Evolutionary conservation across 1,140 invertebrate genomes (phyloP), one percentile per base, ranked within the genome.

Genomic region (Macrosteles quadrilineatus): DNA sequence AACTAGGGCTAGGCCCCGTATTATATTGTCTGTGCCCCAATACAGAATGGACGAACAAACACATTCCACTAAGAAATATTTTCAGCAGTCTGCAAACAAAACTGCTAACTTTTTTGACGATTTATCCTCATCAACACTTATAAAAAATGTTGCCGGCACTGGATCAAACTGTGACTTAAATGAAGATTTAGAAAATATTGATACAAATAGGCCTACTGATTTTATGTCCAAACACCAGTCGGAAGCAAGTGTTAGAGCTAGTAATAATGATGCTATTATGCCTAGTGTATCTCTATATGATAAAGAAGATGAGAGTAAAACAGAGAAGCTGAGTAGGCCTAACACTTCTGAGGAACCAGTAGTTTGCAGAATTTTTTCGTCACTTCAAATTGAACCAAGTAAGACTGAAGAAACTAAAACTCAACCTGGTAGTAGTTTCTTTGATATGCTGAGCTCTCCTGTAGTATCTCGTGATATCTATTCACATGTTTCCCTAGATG

Each of bases 331-430:
- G n/a, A n/a, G n/a, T n/a, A n/a, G n/a, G 4, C n/a, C 21, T 50
- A 4, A 3, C 6, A 50, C 4, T 9, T 19, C 47, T 11, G 78
- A 78, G 64, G 81, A 83, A 71, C 81, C 82, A 29, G 78, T 80
- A 65, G 79, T 83, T 2, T 83, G 82, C 73, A 77, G 79, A 75
- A 75, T 83, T 66, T 83, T 83, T 74, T 50, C 71, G 0, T 67
- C 70, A 36, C 55, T 47, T 21, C 45, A 73, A 65, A 57, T 50
- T 23, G 25, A 40, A 25, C 63, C 71, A 6, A 29, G n/a, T 43
- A 43, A 59, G 29, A 29, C 53, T 27, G 12, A 59, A 31, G 69
- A 71, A 21, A 59, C 12, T 19, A 68, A 31, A 55, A 17, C 12
- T 21, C 30, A 66, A 1, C 63, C 69, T 23, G 73, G 68, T n/a